Evolutionary conservation across 2,797 vertebrate genomes (phyloP), one percentile per base, ranked within the genome.

Genomic region (Cossypha niveicapilla): DNA sequence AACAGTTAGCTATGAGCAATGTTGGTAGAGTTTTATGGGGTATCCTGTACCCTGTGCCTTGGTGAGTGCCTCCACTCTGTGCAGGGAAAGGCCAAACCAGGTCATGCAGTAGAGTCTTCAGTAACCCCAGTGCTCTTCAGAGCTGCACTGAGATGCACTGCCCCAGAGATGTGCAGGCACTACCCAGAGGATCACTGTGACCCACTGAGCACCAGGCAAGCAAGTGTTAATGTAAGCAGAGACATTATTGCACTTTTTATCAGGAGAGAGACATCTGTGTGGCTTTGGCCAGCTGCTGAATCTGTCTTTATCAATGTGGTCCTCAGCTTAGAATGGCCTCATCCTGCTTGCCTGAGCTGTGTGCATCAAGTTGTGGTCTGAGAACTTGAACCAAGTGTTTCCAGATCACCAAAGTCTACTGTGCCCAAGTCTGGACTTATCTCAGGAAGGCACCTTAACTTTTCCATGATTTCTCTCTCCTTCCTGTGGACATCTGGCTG

Each of bases 201-300:
- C 17, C 14, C 30, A 34, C 12, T 18, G 17, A 45, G 28, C 8
- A n/a, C 10, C 0, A 1, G 21, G 16, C 24, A 63, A 24, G 4
- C 51, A 47, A 41, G 24, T 0, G 0, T 23, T 23, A 42, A 18
- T 2, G 1, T 23, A 76, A 32, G 44, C 58, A 61, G 73, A 60
- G 73, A 51, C 9, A 23, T 16, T 39, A n/a, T 1, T 22, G 13
- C 19, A 63, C 5, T 0, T 2, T 50, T 39, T 39, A 45, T 70
- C 34, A 65, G 34, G 57, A 74, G 10, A 53, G 21, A 48, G 14
- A 61, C 4, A 35, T 6, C 42, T 0, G 0, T 10, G 39, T 70
- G 35, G 24, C n/a, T 73, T 68, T 84, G 51, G 25, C 18, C 28
- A 51, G 22, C 30, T 73, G 50, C 32, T 67, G n/a, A 42, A 42